Percentiles rank a stretch among this genome's conserved stretches.
phyloP scores from a whole-genome alignment of 92 coral and sea anemone species.

The Chrysogorgia sp. region DNA sequence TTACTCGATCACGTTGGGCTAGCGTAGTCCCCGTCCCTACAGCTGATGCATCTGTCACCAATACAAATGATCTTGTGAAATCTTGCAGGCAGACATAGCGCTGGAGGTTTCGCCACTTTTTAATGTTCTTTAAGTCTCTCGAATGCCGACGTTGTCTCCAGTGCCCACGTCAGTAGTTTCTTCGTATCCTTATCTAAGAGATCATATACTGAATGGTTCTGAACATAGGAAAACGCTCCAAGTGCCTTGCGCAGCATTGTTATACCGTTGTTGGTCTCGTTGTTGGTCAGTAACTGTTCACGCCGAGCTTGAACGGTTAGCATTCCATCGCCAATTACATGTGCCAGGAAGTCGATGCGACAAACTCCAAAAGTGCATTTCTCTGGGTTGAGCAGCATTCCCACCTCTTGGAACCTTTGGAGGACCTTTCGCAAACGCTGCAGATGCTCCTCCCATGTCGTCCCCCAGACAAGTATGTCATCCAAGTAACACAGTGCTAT shows the following conservation, averaged over 20 bases:
- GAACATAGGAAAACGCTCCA: slow-evolving; percentile 3
- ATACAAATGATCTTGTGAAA: slow-evolving; percentile 8
- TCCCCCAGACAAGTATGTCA: slow-evolving; percentile 14
- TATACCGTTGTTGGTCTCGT: neutral
- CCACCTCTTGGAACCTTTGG: slow-evolving; percentile 1
- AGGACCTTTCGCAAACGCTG: neutral
- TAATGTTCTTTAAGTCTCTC: neutral
- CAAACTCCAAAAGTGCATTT: slow-evolving; percentile 22
- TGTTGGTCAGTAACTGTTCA: neutral
- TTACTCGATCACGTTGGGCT: slow-evolving; percentile 13
- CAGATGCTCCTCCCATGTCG: slow-evolving; percentile 23
- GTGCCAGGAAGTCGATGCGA: slow-evolving; percentile 10
- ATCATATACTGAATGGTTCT: slow-evolving; percentile 1
- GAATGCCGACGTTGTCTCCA: neutral
- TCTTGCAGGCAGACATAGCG: slow-evolving; percentile 24
- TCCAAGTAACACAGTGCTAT: too few relatives aligned
- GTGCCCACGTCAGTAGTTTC: neutral
- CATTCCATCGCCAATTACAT: neutral
- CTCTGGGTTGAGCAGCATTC: slow-evolving; percentile 25
- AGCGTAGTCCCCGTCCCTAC: slow-evolving; percentile 13
- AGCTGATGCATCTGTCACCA: slow-evolving; percentile 20
- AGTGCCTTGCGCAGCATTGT: slow-evolving; percentile 10
- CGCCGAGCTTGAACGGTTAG: slow-evolving; percentile 17
- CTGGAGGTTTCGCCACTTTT: too few relatives aligned
- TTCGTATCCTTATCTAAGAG: neutral